phyloP scores from a whole-genome alignment of 1,140 invertebrate genomes.

The Periplaneta americana region DNA sequence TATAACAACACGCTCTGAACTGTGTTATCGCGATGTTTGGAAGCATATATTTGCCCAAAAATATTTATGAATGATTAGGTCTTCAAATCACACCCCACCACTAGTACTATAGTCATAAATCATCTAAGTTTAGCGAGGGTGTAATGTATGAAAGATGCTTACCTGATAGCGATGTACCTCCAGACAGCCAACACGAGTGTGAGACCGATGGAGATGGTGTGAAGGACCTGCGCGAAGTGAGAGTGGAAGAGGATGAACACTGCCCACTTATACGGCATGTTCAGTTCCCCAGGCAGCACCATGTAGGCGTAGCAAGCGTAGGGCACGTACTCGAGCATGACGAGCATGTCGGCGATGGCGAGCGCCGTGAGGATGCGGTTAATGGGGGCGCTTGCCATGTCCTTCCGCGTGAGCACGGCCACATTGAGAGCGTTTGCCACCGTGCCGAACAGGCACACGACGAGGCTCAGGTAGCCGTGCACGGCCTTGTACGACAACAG shows the following conservation, averaged over 20 bases:
- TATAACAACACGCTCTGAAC: no score
- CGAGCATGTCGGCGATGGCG: conserved; percentile 77
- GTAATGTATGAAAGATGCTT: no score
- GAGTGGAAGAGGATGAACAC: conserved; percentile 78
- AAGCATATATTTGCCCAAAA: no score
- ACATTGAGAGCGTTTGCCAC: conserved; percentile 88
- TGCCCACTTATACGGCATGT: conserved; percentile 69
- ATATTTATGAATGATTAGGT: background rate
- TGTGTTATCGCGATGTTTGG: no score
- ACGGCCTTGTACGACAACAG: conserved; percentile 39
- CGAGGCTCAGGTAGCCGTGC: conserved; percentile 62
- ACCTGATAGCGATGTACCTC: conserved; percentile 70
- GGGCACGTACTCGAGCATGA: conserved; percentile 83
- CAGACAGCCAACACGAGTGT: conserved; percentile 89
- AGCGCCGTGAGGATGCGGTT: conserved; percentile 76
- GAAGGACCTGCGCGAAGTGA: conserved; percentile 77
- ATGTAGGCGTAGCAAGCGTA: conserved; percentile 73
- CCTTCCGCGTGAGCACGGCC: conserved; percentile 77
- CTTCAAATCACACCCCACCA: no score
- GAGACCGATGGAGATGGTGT: conserved; percentile 90
- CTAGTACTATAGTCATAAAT: no score
- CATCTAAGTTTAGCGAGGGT: no score
- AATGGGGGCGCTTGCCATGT: conserved; percentile 73
- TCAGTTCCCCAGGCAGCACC: conserved; percentile 37
- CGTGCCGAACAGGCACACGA: conserved; percentile 81